These are phyloP conservation scores for Drosophila picticornis DNA, from an alignment of 2,888 invertebrate genomes.

Conservation along the genomic window DNA sequence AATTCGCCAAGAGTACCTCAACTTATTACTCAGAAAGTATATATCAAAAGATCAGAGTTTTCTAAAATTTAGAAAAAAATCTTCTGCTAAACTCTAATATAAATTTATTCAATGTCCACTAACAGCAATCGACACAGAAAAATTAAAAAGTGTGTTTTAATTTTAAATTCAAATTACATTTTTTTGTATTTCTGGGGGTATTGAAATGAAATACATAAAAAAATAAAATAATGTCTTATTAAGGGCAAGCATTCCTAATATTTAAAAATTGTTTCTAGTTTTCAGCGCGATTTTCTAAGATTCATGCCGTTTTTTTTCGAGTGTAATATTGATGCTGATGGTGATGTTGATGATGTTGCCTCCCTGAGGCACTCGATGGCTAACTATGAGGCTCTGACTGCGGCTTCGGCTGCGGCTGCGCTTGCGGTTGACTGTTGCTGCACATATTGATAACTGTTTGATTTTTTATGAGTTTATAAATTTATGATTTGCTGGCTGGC, in stretches of 20 bases:
- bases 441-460: constrained; percentile 82
- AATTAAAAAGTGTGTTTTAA: no score
- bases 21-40: not conserved
- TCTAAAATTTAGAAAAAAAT: not conserved
- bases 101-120: not conserved
- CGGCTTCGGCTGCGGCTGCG: constrained; percentile 18
- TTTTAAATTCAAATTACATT: no score
- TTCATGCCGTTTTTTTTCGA: not conserved
- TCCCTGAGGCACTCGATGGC: constrained; percentile 35
- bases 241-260: not conserved
- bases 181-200: no score
- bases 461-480: constrained; percentile 81
- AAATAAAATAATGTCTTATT: not conserved
- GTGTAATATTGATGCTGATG: constrained; percentile 4
- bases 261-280: not conserved
- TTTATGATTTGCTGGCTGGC: constrained; percentile 73
- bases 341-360: constrained; percentile 21
- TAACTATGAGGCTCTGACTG: constrained; percentile 4
- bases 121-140: not conserved
- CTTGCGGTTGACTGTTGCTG: constrained; percentile 34
- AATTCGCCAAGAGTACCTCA: not conserved
- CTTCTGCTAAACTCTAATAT: not conserved
- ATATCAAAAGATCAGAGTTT: not conserved
- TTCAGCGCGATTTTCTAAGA: not conserved
- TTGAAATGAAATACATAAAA: constrained; percentile 15